A percentile compares a stretch with the other conserved stretches of the same genome.
Evolutionary conservation across 2,113 vertebrate genomes (phyloP).

Genomic region (Periophthalmodon schlosseri): DNA sequence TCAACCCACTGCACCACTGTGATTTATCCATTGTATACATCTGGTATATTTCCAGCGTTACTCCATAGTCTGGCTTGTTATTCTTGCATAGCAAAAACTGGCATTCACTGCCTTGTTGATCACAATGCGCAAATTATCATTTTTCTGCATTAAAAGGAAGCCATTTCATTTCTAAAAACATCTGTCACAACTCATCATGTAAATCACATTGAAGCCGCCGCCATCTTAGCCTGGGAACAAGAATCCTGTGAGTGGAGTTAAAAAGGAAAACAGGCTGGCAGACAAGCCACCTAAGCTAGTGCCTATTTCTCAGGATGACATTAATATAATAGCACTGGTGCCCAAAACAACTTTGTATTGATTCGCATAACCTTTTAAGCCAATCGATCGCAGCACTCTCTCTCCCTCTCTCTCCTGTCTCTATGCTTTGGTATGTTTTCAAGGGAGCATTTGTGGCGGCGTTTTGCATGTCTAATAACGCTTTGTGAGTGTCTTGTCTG

Average conservation of each 20-base stretch:
- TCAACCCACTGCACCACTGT: too few species aligned
- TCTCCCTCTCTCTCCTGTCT: conserved; percentile 69
- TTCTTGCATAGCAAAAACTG: neutral
- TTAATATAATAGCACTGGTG: conserved; percentile 76
- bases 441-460: conserved; percentile 57
- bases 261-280: conserved; percentile 66
- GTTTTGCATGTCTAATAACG: conserved; percentile 56
- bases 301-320: conserved; percentile 78
- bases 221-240: conserved; percentile 42
- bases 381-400: conserved; percentile 74
- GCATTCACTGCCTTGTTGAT: neutral
- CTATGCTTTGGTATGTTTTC: conserved; percentile 64
- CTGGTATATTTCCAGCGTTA: conserved; percentile 25
- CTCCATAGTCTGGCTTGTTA: conserved; percentile 18
- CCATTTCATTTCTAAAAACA: conserved; percentile 4
- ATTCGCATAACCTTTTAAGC: conserved; percentile 77
- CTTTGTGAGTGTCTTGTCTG: conserved; percentile 23
- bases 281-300: conserved; percentile 71
- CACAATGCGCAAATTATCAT: neutral
- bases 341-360: conserved; percentile 80
- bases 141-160: conserved; percentile 8
- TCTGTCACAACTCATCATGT: conserved; percentile 13
- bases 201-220: conserved; percentile 27
- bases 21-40: neutral
- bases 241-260: conserved; percentile 55